Conservation (phyloP, 2,113 vertebrate species). For the Chamaetylas fuelleborni region DNA sequence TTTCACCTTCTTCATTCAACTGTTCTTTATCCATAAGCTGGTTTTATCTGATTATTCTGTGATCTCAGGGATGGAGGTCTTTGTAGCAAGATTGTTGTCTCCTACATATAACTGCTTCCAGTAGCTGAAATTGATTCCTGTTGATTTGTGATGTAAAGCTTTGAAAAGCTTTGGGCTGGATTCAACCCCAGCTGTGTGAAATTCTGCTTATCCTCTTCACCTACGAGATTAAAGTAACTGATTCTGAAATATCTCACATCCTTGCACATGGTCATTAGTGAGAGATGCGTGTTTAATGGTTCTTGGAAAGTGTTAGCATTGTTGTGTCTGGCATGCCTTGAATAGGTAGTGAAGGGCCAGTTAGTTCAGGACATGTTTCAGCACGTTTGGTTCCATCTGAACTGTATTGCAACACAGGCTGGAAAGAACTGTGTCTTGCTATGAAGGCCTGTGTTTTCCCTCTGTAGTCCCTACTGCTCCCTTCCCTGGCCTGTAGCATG, state of each 20-base stretch:
- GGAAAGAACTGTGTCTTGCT: background rate
- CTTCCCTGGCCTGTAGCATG: background rate
- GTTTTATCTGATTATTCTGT: background rate
- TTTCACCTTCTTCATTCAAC: background rate
- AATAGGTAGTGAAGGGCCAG: background rate
- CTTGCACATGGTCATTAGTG: background rate
- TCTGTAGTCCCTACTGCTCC: background rate
- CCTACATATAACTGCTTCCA: background rate
- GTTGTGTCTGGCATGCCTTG: background rate
- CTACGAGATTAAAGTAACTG: background rate
- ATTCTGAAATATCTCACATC: background rate
- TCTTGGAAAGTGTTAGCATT: background rate
- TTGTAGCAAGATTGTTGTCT: background rate
- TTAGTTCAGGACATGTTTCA: background rate
- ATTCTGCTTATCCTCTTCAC: background rate
- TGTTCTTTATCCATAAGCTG: background rate
- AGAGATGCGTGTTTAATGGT: background rate
- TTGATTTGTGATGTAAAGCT: background rate
- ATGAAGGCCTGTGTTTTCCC: background rate
- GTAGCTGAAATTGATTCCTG: background rate
- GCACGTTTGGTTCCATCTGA: background rate
- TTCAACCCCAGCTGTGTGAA: background rate
- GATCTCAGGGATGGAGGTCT: background rate
- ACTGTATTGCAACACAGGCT: rapidly evolving
- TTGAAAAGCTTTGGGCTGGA: background rate